Percentiles rank a stretch among this genome's conserved stretches.
Evolutionary conservation across 2,113 vertebrate species (phyloP).

Genomic region (Epinephelus lanceolatus): DNA sequence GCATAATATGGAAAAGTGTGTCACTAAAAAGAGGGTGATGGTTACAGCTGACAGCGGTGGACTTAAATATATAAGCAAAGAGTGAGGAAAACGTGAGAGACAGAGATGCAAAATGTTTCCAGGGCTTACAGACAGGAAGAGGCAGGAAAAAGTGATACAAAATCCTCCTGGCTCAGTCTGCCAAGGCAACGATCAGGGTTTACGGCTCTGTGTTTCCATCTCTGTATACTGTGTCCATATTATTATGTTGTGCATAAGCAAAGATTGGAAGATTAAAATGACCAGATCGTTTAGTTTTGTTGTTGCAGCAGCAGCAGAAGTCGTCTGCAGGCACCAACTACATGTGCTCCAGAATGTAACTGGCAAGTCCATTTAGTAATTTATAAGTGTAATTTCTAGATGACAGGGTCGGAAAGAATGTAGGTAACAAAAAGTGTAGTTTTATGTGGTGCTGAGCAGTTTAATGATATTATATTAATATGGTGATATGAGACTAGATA

Average conservation of each 20-base stretch:
- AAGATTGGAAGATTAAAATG: background rate
- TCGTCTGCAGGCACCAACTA: background rate
- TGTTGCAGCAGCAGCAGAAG: background rate
- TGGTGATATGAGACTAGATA: too few relatives aligned
- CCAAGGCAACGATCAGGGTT: background rate
- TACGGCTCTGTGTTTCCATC: background rate
- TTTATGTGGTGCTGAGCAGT: background rate
- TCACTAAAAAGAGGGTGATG: conserved; percentile 3
- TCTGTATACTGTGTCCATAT: background rate
- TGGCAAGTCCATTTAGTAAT: background rate
- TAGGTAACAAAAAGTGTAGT: background rate
- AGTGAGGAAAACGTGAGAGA: conserved; percentile 4
- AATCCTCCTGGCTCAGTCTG: background rate
- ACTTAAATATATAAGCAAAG: background rate
- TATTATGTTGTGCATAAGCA: conserved; percentile 8
- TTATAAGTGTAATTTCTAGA: background rate
- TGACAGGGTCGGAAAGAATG: background rate
- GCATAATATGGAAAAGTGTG: conserved; percentile 21
- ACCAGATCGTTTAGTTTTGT: background rate
- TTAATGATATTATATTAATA: too few relatives aligned
- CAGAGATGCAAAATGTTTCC: background rate
- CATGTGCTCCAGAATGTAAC: background rate
- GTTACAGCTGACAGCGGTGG: conserved; percentile 15
- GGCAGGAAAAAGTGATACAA: background rate
- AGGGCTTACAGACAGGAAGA: background rate